Evolutionary conservation across 2,888 invertebrate genomes (phyloP).

Genomic region (Cryptocephalus moraei): DNA sequence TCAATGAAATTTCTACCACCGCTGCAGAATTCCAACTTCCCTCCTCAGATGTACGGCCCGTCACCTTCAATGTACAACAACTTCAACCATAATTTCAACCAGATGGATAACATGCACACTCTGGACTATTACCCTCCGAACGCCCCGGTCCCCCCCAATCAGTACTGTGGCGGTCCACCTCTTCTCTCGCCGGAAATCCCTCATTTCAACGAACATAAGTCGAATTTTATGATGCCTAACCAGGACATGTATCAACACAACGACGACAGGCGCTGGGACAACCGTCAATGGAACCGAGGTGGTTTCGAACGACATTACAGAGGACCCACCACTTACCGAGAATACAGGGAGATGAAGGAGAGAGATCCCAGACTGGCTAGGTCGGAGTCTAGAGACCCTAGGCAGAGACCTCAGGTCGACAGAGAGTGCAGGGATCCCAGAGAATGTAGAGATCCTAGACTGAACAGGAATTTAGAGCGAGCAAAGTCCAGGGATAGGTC

Average conservation of each 20-base stretch:
- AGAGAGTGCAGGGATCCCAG: slow-evolving; percentile 8
- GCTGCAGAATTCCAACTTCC: too few relatives aligned
- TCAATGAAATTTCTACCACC: slow-evolving; percentile 3
- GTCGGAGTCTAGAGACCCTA: slow-evolving; percentile 4
- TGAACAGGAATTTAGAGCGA: slow-evolving; percentile 3
- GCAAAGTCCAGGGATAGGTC: not conserved
- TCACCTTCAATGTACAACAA: too few relatives aligned
- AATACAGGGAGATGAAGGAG: slow-evolving; percentile 20
- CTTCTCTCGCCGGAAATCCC: slow-evolving; percentile 11
- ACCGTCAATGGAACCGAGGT: slow-evolving; percentile 7
- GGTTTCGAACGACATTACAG: slow-evolving; percentile 10
- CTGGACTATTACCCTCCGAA: slow-evolving; percentile 12
- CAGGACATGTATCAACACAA: slow-evolving; percentile 8
- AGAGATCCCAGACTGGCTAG: slow-evolving; percentile 4
- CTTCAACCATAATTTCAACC: not conserved
- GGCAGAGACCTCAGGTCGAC: slow-evolving; percentile 3
- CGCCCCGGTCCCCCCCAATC: slow-evolving; percentile 5
- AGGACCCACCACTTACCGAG: slow-evolving; percentile 21
- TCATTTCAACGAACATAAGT: slow-evolving; percentile 11
- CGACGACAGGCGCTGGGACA: slow-evolving; percentile 6
- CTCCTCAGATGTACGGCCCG: too few relatives aligned
- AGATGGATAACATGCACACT: slow-evolving; percentile 7
- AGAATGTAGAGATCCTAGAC: slow-evolving; percentile 5
- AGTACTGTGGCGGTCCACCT: slow-evolving; percentile 9
- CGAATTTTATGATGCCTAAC: slow-evolving; percentile 6